A percentile compares a stretch with the other conserved stretches of the same genome.
phyloP scores from a whole-genome alignment of 2,797 vertebrate genomes.

The Oryzias dopingdopingensis region DNA sequence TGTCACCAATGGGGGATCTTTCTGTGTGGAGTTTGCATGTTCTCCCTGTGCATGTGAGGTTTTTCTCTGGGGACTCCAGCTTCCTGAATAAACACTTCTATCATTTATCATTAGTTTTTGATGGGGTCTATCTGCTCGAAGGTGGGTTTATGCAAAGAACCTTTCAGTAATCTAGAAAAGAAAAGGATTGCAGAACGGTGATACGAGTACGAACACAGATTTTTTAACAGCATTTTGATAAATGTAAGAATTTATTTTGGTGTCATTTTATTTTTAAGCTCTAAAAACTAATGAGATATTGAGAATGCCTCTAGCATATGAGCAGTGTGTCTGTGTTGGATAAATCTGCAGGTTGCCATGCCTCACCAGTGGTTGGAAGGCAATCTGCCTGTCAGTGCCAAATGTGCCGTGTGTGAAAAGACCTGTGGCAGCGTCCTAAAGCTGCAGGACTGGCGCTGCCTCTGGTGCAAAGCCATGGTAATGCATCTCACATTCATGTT shows the following conservation, averaged over 20 bases:
- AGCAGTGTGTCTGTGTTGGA: conserved; percentile 14
- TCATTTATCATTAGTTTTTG: too few relatives aligned
- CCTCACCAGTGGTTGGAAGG: conserved; percentile 98
- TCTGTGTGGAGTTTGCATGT: too few relatives aligned
- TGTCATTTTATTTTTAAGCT: neutral
- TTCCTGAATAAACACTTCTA: too few relatives aligned
- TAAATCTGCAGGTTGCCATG: conserved; percentile 87
- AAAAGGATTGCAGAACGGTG: neutral
- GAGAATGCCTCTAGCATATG: neutral
- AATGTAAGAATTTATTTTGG: neutral
- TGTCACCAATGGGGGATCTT: too few relatives aligned
- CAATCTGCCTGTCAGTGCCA: conserved; percentile 97
- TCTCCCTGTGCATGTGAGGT: too few relatives aligned
- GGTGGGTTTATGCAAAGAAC: too few relatives aligned
- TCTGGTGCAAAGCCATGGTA: conserved; percentile 99
- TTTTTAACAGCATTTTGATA: neutral
- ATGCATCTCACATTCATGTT: conserved; percentile 34
- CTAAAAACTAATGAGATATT: neutral
- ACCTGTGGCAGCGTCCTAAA: conserved; percentile 96
- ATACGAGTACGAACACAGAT: neutral
- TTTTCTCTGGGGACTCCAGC: too few relatives aligned
- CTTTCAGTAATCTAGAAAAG: too few relatives aligned
- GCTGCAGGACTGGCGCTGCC: conserved; percentile 97
- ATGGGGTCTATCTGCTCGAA: too few relatives aligned
- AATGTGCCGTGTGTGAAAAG: conserved; percentile 96